A percentile compares a stretch with the other conserved stretches of the same genome.
These are phyloP conservation scores for Sinocyclocheilus grahami DNA, from an alignment of 2,113 vertebrate species.

Conservation along the genomic window DNA sequence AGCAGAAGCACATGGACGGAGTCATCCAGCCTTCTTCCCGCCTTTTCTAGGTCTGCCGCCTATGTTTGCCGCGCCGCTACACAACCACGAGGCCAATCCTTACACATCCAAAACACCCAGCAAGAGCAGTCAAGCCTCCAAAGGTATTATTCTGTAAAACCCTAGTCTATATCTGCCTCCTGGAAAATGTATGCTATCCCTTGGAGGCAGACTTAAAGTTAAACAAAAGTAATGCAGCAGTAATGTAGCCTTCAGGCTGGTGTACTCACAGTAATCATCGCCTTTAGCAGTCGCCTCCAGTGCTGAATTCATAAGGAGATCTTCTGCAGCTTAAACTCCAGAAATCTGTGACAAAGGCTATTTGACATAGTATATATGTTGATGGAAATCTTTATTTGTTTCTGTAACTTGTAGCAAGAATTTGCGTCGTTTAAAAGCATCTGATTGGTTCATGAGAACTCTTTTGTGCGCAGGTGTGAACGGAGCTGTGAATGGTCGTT, in stretches of 20 bases:
- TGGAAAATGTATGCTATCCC: background rate
- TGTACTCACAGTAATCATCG: conserved; percentile 15
- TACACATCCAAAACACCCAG: conserved; percentile 84
- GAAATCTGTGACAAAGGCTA: background rate
- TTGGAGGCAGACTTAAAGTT: conserved; percentile 19
- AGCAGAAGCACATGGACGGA: conserved; percentile 83
- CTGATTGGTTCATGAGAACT: conserved; percentile 34
- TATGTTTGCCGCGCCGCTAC: conserved; percentile 86
- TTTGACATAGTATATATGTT: background rate
- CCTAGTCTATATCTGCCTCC: background rate
- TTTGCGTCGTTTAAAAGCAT: background rate
- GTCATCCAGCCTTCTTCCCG: conserved; percentile 89
- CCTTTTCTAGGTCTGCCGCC: conserved; percentile 90
- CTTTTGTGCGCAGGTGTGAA: conserved; percentile 82
- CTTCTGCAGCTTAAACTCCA: background rate
- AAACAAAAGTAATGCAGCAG: conserved; percentile 2
- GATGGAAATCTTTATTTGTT: background rate
- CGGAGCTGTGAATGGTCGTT: conserved; percentile 89
- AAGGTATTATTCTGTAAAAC: conserved; percentile 76
- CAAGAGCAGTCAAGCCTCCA: conserved; percentile 85
- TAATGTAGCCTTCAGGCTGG: conserved; percentile 29
- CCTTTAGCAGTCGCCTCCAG: conserved; percentile 30
- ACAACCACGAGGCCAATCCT: conserved; percentile 86
- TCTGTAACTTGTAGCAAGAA: background rate
- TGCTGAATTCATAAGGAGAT: background rate